Base-by-base conservation (phyloP, 2,797 vertebrate species). In the Phrynocephalus forsythii region DNA sequence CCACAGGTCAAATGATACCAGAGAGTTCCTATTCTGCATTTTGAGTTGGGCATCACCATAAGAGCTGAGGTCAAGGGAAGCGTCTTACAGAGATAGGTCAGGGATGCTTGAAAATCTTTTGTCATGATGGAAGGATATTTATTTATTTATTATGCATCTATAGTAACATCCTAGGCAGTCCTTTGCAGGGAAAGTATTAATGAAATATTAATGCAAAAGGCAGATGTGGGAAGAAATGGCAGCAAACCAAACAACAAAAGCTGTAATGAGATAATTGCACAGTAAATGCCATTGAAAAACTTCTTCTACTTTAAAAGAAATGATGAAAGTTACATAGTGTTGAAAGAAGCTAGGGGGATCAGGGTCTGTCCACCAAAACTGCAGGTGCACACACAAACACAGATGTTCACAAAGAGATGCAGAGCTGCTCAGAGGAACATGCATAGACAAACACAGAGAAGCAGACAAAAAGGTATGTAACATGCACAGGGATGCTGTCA, bases 141-240 rank as follows among this genome's bases (percentile, higher is more conserved):
- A 80, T 88, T 79, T 86, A 86, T 86, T 86, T 83, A 73, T 83
- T 73, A 48, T n/a, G 22, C 28, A 24, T 82, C 13, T 66, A 48
- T 24, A 77, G 13, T 20, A 63, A 24, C 44, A 85, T 26, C 9
- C 33, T 24, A 24, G 9, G 33, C 75, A 66, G 26, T 11, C 67
- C 16, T 69, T 38, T 66, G 24, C 24, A 28, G 16, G 7, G 18
- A 16, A 60, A 20, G 24, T 20, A 16, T 67, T 20, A 78, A 50
- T 33, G 28, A 68, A 77, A 48, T 28, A 33, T 38, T 26, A 38
- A 44, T 38, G 52, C 3, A 26, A 60, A 63, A 20, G 13, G 71
- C 30, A 28, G 6, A n/a, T 66, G 56, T 3, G 13, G 16, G 33
- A n/a, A 33, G 6, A 38, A 33, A 24, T n/a, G 38, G 26, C 38